Base-by-base conservation (phyloP, 1,140 invertebrate species). In the Hylyphantes graminicola region DNA sequence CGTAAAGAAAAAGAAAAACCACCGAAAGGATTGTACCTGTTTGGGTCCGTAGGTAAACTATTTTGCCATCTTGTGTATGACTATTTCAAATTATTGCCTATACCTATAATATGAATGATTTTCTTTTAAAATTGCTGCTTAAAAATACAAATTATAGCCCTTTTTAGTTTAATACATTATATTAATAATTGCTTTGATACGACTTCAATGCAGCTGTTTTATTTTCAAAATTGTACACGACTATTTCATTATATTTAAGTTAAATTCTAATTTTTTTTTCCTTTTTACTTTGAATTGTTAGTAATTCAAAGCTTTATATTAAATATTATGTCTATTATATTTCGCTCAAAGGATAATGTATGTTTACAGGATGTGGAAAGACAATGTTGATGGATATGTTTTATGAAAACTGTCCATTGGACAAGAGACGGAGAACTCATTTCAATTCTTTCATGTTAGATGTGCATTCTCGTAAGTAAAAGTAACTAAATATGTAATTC, bases 351-450 rank as follows among this genome's bases (percentile, higher is more conserved):
- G 13, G 21, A 17, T 67, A 10, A 55, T 21, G 13, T 79, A 48
- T 59, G 12, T 68, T 51, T 77, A 95, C 97, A 87, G 96, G 97
- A 67, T 95, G 96, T 88, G 97, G 97, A 79, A 98, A 99, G 92
- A 99, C 98, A 12, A 99, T 99, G 94, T 90, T 99, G 48, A 99
- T 99, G 98, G 98, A 99, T 91, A 89, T 99, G 87, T 99, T 99
- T 90, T 97, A 95, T 91, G 92, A 96, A 88, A 93, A 93, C 87
- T 94, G 93, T 89, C 89, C 88, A 92, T 86, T 91, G 90, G 86
- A 88, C 59, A 89, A 88, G 67, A 98, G 98, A 89, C 91, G 92
- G 87, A 91, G 97, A 85, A 94, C 98, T 10, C 98, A 99, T 91
- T 99, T 99, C 89, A 95, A 99, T 90, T 94, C 95, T 67, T 99